Base-by-base conservation (phyloP, 2,888 invertebrate species). In the Brachylomia viminalis region DNA sequence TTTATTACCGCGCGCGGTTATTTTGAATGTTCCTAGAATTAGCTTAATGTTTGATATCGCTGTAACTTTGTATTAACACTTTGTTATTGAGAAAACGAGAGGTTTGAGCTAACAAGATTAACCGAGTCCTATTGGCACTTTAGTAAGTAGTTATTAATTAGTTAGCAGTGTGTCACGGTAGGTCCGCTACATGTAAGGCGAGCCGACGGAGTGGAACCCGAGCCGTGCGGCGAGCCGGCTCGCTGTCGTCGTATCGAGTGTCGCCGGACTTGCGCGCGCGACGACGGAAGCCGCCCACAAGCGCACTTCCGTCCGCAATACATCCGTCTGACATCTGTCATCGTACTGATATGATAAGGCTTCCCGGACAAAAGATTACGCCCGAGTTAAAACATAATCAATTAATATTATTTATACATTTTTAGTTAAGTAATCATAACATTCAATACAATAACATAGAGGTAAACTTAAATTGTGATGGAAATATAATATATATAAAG, bases 221-320 rank as follows among this genome's bases (percentile, higher is more conserved):
- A 95, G 87, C 92, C 84, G 80, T 87, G 91, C 80, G 91, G 92
- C 87, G 83, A 90, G 86, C 80, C 81, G 82, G 86, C 77, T 86
- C 78, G 82, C 71, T 75, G 80, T 84, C 75, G 71, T 73, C 70
- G 78, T 90, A 90, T 95, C 91, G 89, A 82, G 87, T 94, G 84
- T 92, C 94, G 85, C 83, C 86, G 87, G 89, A 86, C 86, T 86
- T 93, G 95, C 94, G 95, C 95, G 92, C 93, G 95, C 94, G 95
- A 91, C 91, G 92, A 88, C 94, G 95, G 95, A 95, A 94, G 92
- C 92, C 92, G 90, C 94, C 94, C 90, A 92, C 92, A 77, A 88
- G 83, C 91, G 68, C 85, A 88, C 91, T 93, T 95, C 95, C 95
- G 92, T 80, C 88, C 85, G 75, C 86, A 80, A 77, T 78, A 86